Base-by-base conservation (phyloP, 2,113 vertebrate genomes). In the Machaerirhynchus nigripectus region DNA sequence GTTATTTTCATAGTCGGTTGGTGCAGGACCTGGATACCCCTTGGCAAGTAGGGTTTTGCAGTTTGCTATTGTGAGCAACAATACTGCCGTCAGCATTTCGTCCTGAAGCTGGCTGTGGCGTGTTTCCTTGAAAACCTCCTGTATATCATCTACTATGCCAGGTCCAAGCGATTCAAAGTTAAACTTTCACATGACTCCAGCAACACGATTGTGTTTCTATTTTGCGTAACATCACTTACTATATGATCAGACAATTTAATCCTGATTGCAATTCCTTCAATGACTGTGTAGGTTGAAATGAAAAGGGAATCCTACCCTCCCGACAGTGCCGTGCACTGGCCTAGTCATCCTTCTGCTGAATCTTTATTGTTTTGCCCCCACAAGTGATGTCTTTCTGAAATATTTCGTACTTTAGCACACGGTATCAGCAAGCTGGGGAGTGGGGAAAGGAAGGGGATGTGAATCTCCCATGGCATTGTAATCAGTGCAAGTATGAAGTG, bases 231-330 rank as follows among this genome's bases (percentile, higher is more conserved):
- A 46, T 85, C 74, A 55, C 56, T 71, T 80, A 77, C 28, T 70
- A 60, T 90, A 87, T 84, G 73, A 64, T 47, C 68, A 75, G 55
- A 69, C 27, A 80, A 77, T 92, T 86, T 90, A 90, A 95, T 93
- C 53, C 63, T 30, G 12, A 78, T 75, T 90, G 67, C 82, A 80
- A 60, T 92, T 88, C n/a, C 60, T 90, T 71, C 68, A 60, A 28
- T 84, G 76, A 42, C 47, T 65, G 67, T 80, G 27, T 56, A 81
- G 30, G 39, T 63, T 84, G 60, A 50, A 90, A 92, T 15, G 52
- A 47, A 80, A 86, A 86, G 33, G 74, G 69, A 84, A 69, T 89
- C 49, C 67, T 71, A 28, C 23, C 16, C 78, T 87, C 8, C 13
- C 24, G 8, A 81, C 55, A 52, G 46, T 76, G 75, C 53, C 7